Evolutionary conservation across 1,140 invertebrate species (phyloP).

Genomic region (Eulimnadia texana): DNA sequence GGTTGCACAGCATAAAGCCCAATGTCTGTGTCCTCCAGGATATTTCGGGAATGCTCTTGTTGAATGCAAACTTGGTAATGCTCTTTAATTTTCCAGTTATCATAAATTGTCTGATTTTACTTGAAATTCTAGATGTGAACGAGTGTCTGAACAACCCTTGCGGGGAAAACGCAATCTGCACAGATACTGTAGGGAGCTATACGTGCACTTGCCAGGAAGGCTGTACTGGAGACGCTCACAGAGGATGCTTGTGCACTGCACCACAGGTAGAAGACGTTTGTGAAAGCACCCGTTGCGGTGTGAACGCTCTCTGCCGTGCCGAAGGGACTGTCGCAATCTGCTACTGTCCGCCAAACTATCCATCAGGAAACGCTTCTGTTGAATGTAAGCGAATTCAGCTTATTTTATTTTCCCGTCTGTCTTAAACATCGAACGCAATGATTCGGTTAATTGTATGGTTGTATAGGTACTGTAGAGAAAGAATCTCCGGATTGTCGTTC

Average conservation of each 20-base stretch:
- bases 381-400: constrained; percentile 47
- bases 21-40: constrained; percentile 70
- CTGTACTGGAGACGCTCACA: constrained; percentile 64
- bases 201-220: constrained; percentile 62
- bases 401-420: constrained; percentile 4
- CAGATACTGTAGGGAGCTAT: constrained; percentile 47
- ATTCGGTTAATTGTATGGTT: constrained; percentile 18
- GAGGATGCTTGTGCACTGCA: constrained; percentile 56
- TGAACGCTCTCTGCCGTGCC: constrained; percentile 61
- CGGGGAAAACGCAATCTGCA: constrained; percentile 65
- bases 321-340: constrained; percentile 48
- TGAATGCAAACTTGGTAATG: constrained; percentile 54
- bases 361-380: constrained; percentile 64
- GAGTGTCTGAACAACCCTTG: constrained; percentile 67
- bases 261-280: constrained; percentile 45
- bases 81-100: neutral
- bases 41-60: constrained; percentile 65
- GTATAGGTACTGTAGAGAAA: constrained; percentile 42
- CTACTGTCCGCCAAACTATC: constrained; percentile 63
- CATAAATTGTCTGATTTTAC: neutral
- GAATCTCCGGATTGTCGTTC: constrained; percentile 57
- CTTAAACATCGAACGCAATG: neutral
- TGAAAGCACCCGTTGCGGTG: constrained; percentile 54
- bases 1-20: constrained; percentile 53
- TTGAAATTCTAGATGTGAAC: constrained; percentile 35